phyloP scores from a whole-genome alignment of 2,797 vertebrate species.

The Lepus oiostolus region DNA sequence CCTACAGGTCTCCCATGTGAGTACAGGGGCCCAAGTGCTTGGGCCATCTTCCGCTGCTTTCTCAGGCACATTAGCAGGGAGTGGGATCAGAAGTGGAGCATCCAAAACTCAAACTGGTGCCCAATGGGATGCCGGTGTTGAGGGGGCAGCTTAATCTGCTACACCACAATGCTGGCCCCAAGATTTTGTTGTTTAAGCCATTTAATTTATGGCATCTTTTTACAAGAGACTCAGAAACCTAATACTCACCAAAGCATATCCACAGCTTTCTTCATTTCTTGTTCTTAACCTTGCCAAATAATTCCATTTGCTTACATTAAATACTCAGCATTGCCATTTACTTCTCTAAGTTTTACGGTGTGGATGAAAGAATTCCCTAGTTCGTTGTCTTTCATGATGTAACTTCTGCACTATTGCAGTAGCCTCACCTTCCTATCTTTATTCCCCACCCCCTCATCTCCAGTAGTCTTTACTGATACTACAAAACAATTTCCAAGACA shows the following conservation, averaged over 20 bases:
- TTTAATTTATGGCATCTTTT: neutral
- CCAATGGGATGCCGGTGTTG: too few relatives aligned
- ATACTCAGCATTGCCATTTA: neutral
- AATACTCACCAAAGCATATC: neutral
- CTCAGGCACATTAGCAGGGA: too few relatives aligned
- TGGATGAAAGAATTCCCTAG: neutral
- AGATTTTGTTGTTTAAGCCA: neutral
- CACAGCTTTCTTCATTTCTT: neutral
- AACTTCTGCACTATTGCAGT: neutral
- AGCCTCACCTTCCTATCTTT: neutral
- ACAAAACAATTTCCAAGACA: conserved; percentile 31
- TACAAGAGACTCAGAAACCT: neutral
- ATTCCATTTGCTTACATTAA: neutral
- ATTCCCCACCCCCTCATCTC: neutral
- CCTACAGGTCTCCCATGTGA: too few relatives aligned
- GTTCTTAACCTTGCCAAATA: neutral
- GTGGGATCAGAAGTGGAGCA: too few relatives aligned
- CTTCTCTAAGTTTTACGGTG: neutral
- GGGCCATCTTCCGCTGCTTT: too few relatives aligned
- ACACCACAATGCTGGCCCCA: too few relatives aligned
- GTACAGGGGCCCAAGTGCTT: too few relatives aligned
- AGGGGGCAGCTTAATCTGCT: too few relatives aligned
- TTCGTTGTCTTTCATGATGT: neutral
- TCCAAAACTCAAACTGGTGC: too few relatives aligned
- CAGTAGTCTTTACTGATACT: neutral